Evolutionary conservation across 2,888 invertebrate genomes (phyloP).

Genomic region (Smittia aterrima): DNA sequence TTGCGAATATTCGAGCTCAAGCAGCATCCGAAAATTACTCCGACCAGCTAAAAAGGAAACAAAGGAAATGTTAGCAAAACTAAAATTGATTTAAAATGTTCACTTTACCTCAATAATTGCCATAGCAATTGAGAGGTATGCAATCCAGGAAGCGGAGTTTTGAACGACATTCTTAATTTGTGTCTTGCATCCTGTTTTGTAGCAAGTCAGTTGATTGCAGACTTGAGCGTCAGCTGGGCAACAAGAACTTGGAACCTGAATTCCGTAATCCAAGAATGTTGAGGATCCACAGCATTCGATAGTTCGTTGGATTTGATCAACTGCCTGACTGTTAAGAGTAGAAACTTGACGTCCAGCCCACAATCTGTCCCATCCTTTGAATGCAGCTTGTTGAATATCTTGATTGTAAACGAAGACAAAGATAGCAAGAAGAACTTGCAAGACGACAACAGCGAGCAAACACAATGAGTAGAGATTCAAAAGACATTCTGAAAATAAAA

Average conservation of each 20-base stretch:
- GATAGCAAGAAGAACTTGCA: conserved; percentile 28
- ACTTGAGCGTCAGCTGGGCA: not conserved
- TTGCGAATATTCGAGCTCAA: conserved; percentile 34
- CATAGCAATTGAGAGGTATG: conserved; percentile 22
- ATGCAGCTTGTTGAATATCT: conserved; percentile 3
- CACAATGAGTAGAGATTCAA: conserved; percentile 26
- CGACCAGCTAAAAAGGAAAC: conserved; percentile 26
- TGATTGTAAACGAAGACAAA: conserved; percentile 33
- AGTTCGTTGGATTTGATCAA: conserved; percentile 32
- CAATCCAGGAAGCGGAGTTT: conserved; percentile 12
- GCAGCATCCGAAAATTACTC: conserved; percentile 34
- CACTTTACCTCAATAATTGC: conserved; percentile 34
- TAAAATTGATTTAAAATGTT: not conserved
- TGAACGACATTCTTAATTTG: conserved; percentile 6
- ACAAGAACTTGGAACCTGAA: conserved; percentile 14
- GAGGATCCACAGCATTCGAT: conserved; percentile 23
- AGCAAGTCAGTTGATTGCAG: not conserved
- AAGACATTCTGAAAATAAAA: conserved; percentile 20
- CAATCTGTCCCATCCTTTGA: conserved; percentile 28
- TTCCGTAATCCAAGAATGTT: not conserved
- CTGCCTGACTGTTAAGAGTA: not conserved
- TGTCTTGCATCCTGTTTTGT: conserved; percentile 16
- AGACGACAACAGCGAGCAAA: conserved; percentile 9
- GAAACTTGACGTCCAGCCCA: conserved; percentile 20
- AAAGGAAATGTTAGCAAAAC: not conserved